Percentiles rank a stretch among this genome's conserved stretches.
Conservation (phyloP, 2,113 vertebrate genomes). For the Elachura formosa region DNA sequence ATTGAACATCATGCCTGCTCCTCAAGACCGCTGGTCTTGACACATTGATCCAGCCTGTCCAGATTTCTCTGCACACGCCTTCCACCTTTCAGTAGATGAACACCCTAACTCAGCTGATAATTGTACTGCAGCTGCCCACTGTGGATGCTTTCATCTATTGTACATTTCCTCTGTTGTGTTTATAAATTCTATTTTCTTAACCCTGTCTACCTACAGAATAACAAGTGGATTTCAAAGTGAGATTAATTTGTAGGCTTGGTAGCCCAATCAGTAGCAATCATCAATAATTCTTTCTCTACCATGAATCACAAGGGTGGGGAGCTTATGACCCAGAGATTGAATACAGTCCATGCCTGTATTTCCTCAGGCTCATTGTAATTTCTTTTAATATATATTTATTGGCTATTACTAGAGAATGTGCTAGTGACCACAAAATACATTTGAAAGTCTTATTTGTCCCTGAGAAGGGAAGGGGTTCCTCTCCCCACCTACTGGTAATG, state of each 20-base stretch:
- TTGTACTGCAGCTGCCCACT: background rate
- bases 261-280: background rate
- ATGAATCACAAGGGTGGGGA: background rate
- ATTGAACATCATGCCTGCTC: background rate
- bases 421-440: background rate
- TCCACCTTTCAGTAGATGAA: background rate
- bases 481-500: background rate
- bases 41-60: accelerated
- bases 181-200: background rate
- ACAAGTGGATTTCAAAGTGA: background rate
- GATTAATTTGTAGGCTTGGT: background rate
- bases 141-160: background rate
- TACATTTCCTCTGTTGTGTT: background rate
- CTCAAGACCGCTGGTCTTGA: accelerated
- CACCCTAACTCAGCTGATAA: background rate
- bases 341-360: background rate
- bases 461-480: background rate
- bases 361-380: background rate
- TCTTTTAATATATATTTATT: background rate
- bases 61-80: background rate
- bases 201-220: background rate
- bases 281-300: background rate
- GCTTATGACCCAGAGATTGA: background rate
- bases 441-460: background rate
- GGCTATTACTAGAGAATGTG: background rate